Percentiles rank a stretch among this genome's conserved stretches.
Evolutionary conservation across 2,888 invertebrate genomes (phyloP).

Genomic region (Lampropteryx suffumata): DNA sequence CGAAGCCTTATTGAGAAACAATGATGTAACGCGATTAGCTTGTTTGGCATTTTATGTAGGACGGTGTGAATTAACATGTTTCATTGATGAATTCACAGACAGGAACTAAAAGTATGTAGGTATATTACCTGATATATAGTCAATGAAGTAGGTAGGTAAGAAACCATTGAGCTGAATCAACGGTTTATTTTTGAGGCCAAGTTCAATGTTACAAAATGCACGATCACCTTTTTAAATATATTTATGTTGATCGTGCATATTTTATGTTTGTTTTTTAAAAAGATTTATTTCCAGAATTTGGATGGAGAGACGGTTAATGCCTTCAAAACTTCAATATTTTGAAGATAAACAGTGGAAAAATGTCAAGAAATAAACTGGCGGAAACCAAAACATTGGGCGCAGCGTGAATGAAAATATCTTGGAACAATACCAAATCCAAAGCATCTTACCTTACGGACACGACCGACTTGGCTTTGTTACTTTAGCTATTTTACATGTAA

Average conservation of each 20-base stretch:
- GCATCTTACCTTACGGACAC: constrained; percentile 24
- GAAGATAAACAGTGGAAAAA: constrained; percentile 2
- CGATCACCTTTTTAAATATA: not conserved
- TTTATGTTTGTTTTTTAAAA: too few species aligned
- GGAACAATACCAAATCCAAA: constrained; percentile 32
- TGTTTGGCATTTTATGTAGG: constrained; percentile 21
- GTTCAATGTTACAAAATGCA: constrained; percentile 10
- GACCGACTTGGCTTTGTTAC: constrained; percentile 22
- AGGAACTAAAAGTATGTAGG: constrained; percentile 6
- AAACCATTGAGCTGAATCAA: constrained; percentile 8
- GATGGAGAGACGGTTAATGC: not conserved
- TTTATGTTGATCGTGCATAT: constrained; percentile 2
- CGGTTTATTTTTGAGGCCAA: constrained; percentile 4
- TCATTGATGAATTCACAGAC: constrained; percentile 17
- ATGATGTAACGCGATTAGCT: constrained; percentile 29
- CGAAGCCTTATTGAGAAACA: constrained; percentile 35
- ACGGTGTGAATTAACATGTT: constrained; percentile 6
- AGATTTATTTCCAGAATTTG: not conserved
- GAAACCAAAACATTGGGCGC: constrained; percentile 21
- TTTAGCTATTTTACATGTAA: constrained; percentile 11
- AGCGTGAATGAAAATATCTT: constrained; percentile 24
- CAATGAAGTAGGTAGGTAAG: not conserved
- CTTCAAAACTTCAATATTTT: constrained; percentile 1
- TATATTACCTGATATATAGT: not conserved
- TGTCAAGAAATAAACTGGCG: constrained; percentile 12